Conservation (phyloP, 53 echinoderm and acorn worm genomes). For the Paelopatides confundens region DNA sequence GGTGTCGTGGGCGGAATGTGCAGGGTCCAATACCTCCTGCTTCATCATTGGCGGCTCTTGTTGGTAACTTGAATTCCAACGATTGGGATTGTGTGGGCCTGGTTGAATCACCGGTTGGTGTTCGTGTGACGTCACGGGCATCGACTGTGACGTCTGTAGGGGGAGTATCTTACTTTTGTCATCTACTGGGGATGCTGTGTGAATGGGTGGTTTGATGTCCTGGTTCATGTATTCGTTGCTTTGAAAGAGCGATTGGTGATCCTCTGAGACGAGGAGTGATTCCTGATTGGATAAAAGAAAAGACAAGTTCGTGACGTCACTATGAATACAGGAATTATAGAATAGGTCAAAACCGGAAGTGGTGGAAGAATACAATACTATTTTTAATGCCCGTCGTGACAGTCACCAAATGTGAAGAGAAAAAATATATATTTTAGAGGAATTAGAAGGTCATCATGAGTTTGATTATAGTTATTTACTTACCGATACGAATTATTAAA, state of each 20-base stretch:
- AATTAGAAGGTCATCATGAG: too few species aligned
- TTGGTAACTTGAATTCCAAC: constrained; percentile 42
- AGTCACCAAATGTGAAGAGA: too few species aligned
- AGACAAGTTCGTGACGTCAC: neutral
- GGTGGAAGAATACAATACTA: too few species aligned
- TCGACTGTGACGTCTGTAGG: constrained; percentile 9
- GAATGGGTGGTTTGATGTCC: constrained; percentile 31
- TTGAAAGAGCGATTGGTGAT: constrained; percentile 37
- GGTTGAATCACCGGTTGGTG: neutral
- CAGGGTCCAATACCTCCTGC: constrained; percentile 39
- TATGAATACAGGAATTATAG: too few species aligned
- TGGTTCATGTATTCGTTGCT: constrained; percentile 38
- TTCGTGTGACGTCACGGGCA: constrained; percentile 30
- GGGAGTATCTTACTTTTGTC: constrained; percentile 31
- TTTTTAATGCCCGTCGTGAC: too few species aligned
- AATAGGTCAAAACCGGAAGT: too few species aligned
- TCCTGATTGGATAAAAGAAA: constrained; percentile 32
- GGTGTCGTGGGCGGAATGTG: constrained; percentile 34
- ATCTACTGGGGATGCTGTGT: constrained; percentile 8
- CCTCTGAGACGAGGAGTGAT: constrained; percentile 44
- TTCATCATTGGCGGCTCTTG: constrained; percentile 30
- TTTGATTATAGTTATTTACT: too few species aligned
- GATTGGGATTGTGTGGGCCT: constrained; percentile 8
- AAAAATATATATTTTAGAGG: too few species aligned
- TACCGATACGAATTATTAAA: too few species aligned